Evolutionary conservation across 23 tunicate species (phyloP).

Genomic region (Halocynthia roretzi): DNA sequence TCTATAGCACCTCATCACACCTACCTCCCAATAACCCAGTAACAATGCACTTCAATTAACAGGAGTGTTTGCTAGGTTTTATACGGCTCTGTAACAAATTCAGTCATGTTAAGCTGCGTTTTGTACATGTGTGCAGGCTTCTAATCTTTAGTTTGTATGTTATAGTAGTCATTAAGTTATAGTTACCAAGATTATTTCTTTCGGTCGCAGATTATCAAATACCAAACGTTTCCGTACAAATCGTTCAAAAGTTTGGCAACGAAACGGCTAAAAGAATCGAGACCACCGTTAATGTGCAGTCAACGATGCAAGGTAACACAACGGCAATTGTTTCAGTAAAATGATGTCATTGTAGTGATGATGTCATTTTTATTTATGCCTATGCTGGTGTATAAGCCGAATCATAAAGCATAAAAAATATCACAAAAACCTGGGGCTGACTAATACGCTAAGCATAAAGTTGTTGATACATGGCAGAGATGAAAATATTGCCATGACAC

Average conservation of each 20-base stretch:
- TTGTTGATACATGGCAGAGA: too few species aligned
- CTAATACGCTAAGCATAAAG: too few species aligned
- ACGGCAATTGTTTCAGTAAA: background rate
- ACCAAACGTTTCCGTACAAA: background rate
- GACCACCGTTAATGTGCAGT: slow-evolving; percentile 3
- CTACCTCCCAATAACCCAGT: too few species aligned
- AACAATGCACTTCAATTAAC: too few species aligned
- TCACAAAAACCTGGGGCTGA: too few species aligned
- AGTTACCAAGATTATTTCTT: background rate
- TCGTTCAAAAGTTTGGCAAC: slow-evolving; percentile 5
- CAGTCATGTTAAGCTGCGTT: background rate
- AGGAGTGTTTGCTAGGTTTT: too few species aligned
- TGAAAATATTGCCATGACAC: too few species aligned
- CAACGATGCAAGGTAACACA: background rate
- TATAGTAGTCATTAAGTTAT: background rate
- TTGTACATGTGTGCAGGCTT: background rate
- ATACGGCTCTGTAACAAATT: too few species aligned
- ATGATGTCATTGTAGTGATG: background rate
- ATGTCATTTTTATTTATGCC: too few species aligned
- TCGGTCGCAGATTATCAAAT: background rate
- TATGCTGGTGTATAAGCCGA: too few species aligned
- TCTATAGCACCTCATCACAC: too few species aligned
- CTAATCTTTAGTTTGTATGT: background rate
- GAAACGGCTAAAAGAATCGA: background rate
- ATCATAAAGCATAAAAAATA: too few species aligned